Evolutionary conservation across 2,888 invertebrate genomes (phyloP).

Genomic region (Lathronympha strigana): DNA sequence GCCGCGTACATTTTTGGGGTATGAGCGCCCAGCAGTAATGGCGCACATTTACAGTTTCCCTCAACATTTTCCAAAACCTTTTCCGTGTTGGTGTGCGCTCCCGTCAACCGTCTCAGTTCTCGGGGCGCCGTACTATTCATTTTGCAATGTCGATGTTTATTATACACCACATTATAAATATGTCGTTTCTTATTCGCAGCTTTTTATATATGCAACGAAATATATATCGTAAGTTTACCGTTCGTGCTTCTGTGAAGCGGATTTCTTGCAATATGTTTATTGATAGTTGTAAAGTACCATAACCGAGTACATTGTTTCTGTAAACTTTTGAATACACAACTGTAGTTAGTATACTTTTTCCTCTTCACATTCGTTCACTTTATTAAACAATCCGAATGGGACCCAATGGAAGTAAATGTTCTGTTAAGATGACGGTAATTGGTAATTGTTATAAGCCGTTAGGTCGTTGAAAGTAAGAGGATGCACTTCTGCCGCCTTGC

Average conservation of each 20-base stretch:
- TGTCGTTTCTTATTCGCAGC: conserved; percentile 54
- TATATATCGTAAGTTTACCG: conserved; percentile 51
- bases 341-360: background rate
- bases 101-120: conserved; percentile 7
- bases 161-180: conserved; percentile 47
- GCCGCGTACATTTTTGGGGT: too few species aligned
- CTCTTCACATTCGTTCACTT: background rate
- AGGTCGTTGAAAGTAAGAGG: background rate
- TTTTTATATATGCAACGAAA: conserved; percentile 72
- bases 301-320: conserved; percentile 22
- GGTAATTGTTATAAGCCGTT: background rate
- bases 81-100: background rate
- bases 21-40: too few species aligned
- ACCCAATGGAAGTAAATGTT: conserved; percentile 10
- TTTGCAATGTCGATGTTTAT: conserved; percentile 51
- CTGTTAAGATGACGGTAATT: conserved; percentile 6
- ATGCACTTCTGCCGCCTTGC: conserved; percentile 1
- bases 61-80: too few species aligned
- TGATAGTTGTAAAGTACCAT: conserved; percentile 7
- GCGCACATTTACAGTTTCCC: too few species aligned
- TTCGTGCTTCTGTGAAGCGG: conserved; percentile 60
- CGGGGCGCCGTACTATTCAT: conserved; percentile 13
- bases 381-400: conserved; percentile 3
- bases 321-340: background rate
- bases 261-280: conserved; percentile 16